Evolutionary conservation across 2,797 vertebrate species (phyloP).

Genomic region (Carduelis carduelis): DNA sequence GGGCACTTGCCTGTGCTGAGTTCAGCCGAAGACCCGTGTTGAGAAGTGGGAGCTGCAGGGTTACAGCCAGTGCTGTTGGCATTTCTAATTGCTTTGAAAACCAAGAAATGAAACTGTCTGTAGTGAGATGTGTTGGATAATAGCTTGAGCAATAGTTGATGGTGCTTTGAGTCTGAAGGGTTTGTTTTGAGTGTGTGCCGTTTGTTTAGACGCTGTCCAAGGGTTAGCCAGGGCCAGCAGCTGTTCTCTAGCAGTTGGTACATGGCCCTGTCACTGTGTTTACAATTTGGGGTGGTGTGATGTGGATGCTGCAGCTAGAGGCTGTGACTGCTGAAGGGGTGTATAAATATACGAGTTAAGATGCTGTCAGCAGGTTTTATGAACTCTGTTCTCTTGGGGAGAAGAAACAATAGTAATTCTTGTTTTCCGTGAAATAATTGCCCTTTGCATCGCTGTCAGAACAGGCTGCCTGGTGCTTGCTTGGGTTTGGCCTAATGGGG

Average conservation of each 20-base stretch:
- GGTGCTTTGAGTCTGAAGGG: background rate
- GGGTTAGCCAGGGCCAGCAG: background rate
- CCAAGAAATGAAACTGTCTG: background rate
- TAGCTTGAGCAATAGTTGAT: background rate
- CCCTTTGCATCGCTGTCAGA: background rate
- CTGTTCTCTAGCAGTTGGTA: background rate
- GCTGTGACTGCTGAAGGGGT: background rate
- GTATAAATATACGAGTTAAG: fast-evolving
- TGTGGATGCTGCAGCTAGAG: background rate
- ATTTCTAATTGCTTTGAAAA: background rate
- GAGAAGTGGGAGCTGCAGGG: background rate
- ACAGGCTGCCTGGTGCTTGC: background rate
- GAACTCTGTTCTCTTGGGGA: background rate
- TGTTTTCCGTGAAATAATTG: background rate
- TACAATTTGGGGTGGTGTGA: background rate
- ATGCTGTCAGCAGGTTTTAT: background rate
- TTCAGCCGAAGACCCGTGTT: fast-evolving
- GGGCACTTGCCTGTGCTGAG: background rate
- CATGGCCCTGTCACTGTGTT: fast-evolving
- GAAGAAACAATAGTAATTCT: background rate
- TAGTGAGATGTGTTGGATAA: background rate
- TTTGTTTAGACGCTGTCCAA: background rate
- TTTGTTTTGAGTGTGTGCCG: background rate
- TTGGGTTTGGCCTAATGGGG: background rate
- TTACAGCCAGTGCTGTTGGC: background rate